Evolutionary conservation across 2,888 invertebrate species (phyloP), one percentile per base, ranked within the genome.

Genomic region (Cosmorhoe ocellata): DNA sequence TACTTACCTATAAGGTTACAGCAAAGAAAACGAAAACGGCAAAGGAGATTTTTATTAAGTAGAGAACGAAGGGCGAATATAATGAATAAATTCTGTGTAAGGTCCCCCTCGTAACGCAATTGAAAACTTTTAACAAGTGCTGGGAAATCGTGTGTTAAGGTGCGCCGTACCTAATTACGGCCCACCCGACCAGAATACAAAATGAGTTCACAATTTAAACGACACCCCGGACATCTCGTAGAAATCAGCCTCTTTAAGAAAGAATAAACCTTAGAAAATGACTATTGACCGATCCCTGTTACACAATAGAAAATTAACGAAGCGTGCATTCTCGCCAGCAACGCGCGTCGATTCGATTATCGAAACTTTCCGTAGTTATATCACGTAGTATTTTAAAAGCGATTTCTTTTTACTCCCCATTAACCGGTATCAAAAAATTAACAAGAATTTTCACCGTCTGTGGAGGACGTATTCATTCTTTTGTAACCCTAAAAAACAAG

Each of bases 91-190:
- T 89, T 89, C 84, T 78, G 79, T 79, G 80, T 86, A 79, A 83
- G 81, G 80, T 70, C 75, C 79, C 63, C 79, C 76, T 79, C 79
- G 73, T 89, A 88, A 89, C 83, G 88, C 88, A 89, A 90, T 90
- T 89, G 90, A 89, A 89, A 90, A 89, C 86, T 89, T 90, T 89
- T 88, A 88, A 89, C 89, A 88, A 90, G 89, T 88, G 87, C 81
- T 79, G 81, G 78, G 85, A 87, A 89, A 88, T 87, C 89, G 88
- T 83, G 86, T 88, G 90, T 84, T 81, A 89, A 90, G 88, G 89
- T 89, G 81, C 82, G 78, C 73, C 75, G 77, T 69, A 79, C 83
- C 81, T 88, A 89, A 88, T 88, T 88, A 88, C 72, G 78, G 59
- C 68, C 69, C 71, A 74, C 76, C 72, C 74, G 78, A 63, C 73